These are phyloP conservation scores for Rhynchotus rufescens DNA, from an alignment of 2,797 vertebrate species.

Conservation along the genomic window DNA sequence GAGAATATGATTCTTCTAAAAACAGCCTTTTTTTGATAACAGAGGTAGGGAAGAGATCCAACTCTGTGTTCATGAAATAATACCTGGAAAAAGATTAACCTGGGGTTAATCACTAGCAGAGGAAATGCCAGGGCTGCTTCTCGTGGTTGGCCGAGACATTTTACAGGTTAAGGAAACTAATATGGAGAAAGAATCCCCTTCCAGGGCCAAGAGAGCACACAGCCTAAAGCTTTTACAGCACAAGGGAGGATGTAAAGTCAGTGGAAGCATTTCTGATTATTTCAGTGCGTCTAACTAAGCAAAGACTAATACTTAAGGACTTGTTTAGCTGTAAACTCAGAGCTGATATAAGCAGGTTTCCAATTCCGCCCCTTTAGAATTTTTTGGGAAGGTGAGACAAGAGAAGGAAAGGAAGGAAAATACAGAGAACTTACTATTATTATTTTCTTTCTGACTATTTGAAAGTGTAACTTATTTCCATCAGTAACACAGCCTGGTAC, in stretches of 20 bases:
- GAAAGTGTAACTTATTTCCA: not conserved
- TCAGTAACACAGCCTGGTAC: not conserved
- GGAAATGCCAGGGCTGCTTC: not conserved
- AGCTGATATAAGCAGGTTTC: not conserved
- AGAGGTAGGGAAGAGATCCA: not conserved
- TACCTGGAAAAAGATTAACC: not conserved
- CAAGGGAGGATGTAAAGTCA: not conserved
- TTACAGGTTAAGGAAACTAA: not conserved
- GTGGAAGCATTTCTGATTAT: not conserved
- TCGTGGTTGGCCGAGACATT: not conserved
- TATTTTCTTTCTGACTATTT: not conserved
- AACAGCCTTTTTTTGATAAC: not conserved
- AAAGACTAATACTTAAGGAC: not conserved
- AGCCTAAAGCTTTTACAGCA: not conserved
- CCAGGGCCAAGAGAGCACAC: not conserved
- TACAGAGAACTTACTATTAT: not conserved
- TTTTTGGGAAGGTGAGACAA: not conserved
- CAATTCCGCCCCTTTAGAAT: not conserved
- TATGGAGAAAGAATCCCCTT: not conserved
- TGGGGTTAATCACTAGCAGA: not conserved
- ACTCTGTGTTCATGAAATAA: not conserved
- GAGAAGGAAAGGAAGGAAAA: not conserved
- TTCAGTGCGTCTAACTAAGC: not conserved
- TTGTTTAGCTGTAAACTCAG: not conserved
- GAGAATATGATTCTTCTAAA: not conserved